Conservation (phyloP, 1,140 invertebrate genomes). For the Zaprionus davidi region DNA sequence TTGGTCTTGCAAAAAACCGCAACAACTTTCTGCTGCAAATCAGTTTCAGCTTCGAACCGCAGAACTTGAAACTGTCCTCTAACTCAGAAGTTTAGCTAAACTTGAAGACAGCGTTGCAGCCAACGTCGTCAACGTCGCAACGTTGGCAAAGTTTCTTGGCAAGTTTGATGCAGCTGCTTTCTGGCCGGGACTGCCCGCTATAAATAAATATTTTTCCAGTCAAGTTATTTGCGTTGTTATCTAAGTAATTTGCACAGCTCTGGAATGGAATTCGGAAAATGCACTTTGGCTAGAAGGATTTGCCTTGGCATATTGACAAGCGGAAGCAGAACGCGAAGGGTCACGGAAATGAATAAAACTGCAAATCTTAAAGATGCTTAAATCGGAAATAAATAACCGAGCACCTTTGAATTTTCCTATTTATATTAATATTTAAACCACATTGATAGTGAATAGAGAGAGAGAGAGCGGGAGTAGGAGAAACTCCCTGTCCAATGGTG, state of each 20-base stretch:
- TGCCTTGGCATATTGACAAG: slow-evolving; percentile 24
- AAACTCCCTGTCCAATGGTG: background rate
- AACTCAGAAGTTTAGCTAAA: slow-evolving; percentile 60
- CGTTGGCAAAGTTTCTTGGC: slow-evolving; percentile 56
- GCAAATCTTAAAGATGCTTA: background rate
- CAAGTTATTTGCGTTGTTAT: slow-evolving; percentile 40
- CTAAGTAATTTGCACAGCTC: slow-evolving; percentile 39
- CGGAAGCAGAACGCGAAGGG: background rate
- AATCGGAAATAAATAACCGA: background rate
- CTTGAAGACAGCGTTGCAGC: slow-evolving; percentile 58
- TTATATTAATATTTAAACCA: background rate
- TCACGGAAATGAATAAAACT: background rate
- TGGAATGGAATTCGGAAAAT: slow-evolving; percentile 39
- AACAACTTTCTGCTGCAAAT: slow-evolving; percentile 47
- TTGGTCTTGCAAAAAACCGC: slow-evolving; percentile 1
- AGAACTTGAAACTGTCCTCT: slow-evolving; percentile 62
- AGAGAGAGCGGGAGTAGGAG: background rate
- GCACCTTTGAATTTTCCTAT: background rate
- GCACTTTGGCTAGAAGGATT: slow-evolving; percentile 17
- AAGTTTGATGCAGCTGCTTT: slow-evolving; percentile 36
- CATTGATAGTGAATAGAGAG: background rate
- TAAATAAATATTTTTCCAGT: slow-evolving; percentile 47
- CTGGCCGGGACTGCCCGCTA: background rate
- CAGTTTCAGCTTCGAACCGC: slow-evolving; percentile 46
- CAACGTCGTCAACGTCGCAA: slow-evolving; percentile 31